Evolutionary conservation across 2,797 vertebrate species (phyloP).

Genomic region (Myotis daubentonii): DNA sequence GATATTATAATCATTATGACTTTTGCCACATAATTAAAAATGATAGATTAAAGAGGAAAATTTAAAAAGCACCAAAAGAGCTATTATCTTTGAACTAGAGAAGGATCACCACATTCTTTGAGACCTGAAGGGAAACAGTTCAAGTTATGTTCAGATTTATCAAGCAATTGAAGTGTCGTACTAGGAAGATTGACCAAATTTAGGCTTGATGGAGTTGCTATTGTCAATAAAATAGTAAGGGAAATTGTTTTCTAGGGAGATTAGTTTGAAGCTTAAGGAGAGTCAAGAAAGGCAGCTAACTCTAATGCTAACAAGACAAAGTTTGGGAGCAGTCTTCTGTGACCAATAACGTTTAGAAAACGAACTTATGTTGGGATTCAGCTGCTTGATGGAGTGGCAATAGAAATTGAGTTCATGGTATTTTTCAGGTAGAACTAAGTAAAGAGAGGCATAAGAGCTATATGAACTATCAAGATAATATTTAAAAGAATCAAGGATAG

Average conservation of each 20-base stretch:
- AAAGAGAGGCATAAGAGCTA: neutral
- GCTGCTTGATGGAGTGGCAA: neutral
- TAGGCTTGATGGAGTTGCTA: neutral
- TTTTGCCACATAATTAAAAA: neutral
- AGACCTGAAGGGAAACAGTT: neutral
- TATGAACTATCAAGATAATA: neutral
- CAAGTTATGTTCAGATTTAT: conserved; percentile 19
- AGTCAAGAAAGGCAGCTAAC: neutral
- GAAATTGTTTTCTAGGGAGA: conserved; percentile 12
- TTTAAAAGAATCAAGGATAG: neutral
- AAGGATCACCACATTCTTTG: neutral
- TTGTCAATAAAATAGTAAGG: neutral
- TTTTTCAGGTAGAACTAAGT: neutral
- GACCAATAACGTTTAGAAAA: neutral
- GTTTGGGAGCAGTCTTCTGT: neutral
- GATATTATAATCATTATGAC: neutral
- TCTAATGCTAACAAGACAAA: neutral
- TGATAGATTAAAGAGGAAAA: neutral
- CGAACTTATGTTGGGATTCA: conserved; percentile 58
- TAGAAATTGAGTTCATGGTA: neutral
- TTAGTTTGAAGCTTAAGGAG: neutral
- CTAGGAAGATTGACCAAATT: neutral
- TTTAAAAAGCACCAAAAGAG: neutral
- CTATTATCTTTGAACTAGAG: neutral
- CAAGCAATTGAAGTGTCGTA: neutral